These are phyloP conservation scores for Prunella strophiata DNA, from an alignment of 2,797 vertebrate species.

Conservation along the genomic window DNA sequence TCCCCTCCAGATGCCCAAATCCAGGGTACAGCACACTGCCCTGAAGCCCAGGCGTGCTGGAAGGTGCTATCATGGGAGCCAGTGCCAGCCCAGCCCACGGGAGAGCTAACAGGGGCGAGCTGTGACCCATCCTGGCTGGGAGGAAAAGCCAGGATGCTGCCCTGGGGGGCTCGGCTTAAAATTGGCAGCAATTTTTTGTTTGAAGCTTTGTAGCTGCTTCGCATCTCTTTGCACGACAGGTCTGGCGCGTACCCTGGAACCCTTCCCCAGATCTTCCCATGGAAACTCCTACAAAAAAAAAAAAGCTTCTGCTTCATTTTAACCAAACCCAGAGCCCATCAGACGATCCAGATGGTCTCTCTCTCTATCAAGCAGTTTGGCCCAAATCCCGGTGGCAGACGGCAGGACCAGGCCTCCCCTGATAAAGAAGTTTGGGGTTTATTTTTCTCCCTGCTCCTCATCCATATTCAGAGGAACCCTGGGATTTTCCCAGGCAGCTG, in stretches of 20 bases:
- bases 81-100: fast-evolving
- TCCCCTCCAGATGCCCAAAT: background rate
- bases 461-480: conserved; percentile 28
- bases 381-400: conserved; percentile 61
- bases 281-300: conserved; percentile 56
- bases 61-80: background rate
- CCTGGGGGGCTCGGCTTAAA: background rate
- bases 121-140: fast-evolving
- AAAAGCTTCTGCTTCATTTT: conserved; percentile 57
- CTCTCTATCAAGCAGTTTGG: conserved; percentile 61
- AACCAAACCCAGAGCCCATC: conserved; percentile 64
- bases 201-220: conserved; percentile 67
- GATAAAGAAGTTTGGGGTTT: conserved; percentile 45
- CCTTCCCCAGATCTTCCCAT: conserved; percentile 33
- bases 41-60: background rate
- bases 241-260: conserved; percentile 58
- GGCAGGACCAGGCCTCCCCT: conserved; percentile 41
- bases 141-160: background rate
- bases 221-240: conserved; percentile 51
- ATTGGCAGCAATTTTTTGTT: conserved; percentile 45
- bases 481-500: conserved; percentile 1
- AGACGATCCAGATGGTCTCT: conserved; percentile 66
- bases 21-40: background rate
- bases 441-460: conserved; percentile 19
- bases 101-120: background rate